Base-by-base conservation (phyloP, 2,888 invertebrate genomes). In the Drosophila hamatofila region DNA sequence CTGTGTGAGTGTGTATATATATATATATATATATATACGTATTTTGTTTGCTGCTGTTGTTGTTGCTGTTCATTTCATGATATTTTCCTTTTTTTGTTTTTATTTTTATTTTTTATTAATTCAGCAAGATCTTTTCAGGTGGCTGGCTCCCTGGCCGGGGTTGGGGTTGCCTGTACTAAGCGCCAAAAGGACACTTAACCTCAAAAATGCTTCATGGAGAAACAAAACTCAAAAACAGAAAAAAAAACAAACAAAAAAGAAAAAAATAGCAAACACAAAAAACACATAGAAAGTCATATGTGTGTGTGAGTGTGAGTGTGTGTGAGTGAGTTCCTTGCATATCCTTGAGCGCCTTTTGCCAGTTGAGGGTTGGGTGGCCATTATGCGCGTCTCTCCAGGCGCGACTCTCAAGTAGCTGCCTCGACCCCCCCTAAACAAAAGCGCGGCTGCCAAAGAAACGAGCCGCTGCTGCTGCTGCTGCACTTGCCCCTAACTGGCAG, bases 131-230 rank as follows among this genome's bases (percentile, higher is more conserved):
- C 90, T 88, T 83, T 86, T 89, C 83, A 84, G 84, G 76, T 84
- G 76, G 64, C 81, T 52, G 76, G 66, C 37, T 55, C 33, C 41
- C 35, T 21, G 69, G 60, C 42, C 25, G 56, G 21, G 52, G 39
- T 37, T 11, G 41, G 35, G 46, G 46, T 37, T 25, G 48, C 14
- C 61, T 70, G 55, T 63, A 72, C 78, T 81, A 87, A 83, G 84
- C 85, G 81, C 88, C 86, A 83, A 88, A 89, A 90, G 89, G 76
- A 90, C 87, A 88, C 87, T 88, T 88, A 90, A 88, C 87, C 87
- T 88, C 89, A 88, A 86, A 88, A 89, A 83, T 77, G 80, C 83
- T 86, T 75, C 81, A 86, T 88, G 83, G 77, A 78, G 80, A 85
- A 87, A 81, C 52, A 80, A 85, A 87, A 81, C 60, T 56, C 39